phyloP scores from a whole-genome alignment of 2,113 vertebrate genomes.

The Suncus etruscus region DNA sequence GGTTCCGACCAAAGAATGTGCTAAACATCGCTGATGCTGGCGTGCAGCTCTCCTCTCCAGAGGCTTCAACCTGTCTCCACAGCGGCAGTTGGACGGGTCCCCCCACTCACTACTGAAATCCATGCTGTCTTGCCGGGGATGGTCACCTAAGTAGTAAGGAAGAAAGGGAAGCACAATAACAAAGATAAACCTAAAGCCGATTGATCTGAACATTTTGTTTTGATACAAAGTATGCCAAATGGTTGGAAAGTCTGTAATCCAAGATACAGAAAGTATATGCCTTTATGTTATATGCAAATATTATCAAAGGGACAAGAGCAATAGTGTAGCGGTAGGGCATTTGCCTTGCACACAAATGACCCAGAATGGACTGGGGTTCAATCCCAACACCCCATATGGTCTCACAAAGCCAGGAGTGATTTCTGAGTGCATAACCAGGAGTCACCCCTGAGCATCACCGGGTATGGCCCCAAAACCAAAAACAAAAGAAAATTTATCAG shows the following conservation, averaged over 20 bases:
- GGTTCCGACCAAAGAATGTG: constrained; percentile 97
- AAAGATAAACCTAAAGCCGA: constrained; percentile 22
- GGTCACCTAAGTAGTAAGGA: constrained; percentile 90
- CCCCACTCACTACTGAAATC: constrained; percentile 99
- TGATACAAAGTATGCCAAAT: neutral
- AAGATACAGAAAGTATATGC: neutral
- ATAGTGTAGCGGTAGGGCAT: too few species aligned
- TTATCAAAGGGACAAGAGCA: too few species aligned
- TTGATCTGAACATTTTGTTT: too few species aligned
- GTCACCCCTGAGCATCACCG: too few species aligned
- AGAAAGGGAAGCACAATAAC: constrained; percentile 40
- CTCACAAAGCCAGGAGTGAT: too few species aligned
- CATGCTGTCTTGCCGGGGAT: constrained; percentile 98
- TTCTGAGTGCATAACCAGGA: too few species aligned
- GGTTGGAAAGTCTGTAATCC: neutral
- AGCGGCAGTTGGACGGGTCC: constrained; percentile 94
- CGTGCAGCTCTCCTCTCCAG: constrained; percentile 95
- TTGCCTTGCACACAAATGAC: too few species aligned
- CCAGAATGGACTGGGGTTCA: too few species aligned
- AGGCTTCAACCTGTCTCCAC: constrained; percentile 95
- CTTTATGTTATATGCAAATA: neutral
- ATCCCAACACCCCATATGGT: too few species aligned
- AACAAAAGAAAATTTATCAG: neutral
- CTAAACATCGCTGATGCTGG: constrained; percentile 97
- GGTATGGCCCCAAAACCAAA: too few species aligned